Evolutionary conservation across 1,140 invertebrate species (phyloP), one percentile per base, ranked within the genome.

Genomic region (Megathymus violae): DNA sequence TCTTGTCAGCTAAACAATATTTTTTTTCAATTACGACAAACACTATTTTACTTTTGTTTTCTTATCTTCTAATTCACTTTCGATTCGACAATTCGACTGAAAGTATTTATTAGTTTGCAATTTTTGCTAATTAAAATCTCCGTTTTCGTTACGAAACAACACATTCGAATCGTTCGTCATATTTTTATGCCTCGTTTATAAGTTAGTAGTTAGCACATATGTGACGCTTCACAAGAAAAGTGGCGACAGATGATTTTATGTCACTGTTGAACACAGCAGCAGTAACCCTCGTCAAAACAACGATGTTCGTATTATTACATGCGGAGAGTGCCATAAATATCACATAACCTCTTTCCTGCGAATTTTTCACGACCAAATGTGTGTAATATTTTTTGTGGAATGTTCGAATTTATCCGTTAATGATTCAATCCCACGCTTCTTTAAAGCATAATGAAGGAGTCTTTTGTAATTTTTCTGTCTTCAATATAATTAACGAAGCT

Each of bases 281-380:
- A n/a, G n/a, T n/a, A n/a, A n/a, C n/a, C n/a, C n/a, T n/a, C 15
- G 36, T 50, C 27, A 50, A 50, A 50, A 50, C 13, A 50, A 15
- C 19, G 7, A 9, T 50, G 5, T 50, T 36, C 14, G n/a, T 36
- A 14, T 48, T 48, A 48, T 31, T 27, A 13, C 25, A 22, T 48
- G 34, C 16, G 27, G 14, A 15, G 13, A 36, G 47, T 50, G 4
- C 17, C 47, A 36, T 50, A 50, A 50, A 36, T 50, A 50, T 11
- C 27, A 14, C 31, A 50, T 16, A n/a, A n/a, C 47, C 13, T 50
- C 31, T 50, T 50, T 6, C 10, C 15, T 34, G 22, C 15, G n/a
- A n/a, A 9, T n/a, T 36, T 50, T 25, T 50, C 47, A 7, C 15
- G 9, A 10, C 14, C 4, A 34, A 50, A 50, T 50, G 27, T 36